Percentiles rank a stretch among this genome's conserved stretches.
Evolutionary conservation across 1,140 invertebrate genomes (phyloP).

Genomic region (Drosophila repleta): DNA sequence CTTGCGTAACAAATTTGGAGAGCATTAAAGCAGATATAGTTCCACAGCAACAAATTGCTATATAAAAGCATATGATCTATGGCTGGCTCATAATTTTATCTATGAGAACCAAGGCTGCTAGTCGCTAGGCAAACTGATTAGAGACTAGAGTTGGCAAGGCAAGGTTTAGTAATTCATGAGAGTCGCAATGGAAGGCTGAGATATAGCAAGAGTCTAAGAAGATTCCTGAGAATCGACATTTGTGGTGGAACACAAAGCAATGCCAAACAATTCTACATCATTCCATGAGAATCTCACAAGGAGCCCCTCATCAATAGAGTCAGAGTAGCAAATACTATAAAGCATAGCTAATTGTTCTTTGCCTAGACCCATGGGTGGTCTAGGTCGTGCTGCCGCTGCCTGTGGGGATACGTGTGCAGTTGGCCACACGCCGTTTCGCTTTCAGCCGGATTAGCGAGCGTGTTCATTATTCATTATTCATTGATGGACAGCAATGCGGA

Average conservation of each 20-base stretch:
- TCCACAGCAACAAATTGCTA: neutral
- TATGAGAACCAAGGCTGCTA: slow-evolving; percentile 1
- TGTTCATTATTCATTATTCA: slow-evolving; percentile 29
- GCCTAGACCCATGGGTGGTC: neutral
- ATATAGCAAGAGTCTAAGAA: too few species aligned
- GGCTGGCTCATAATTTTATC: neutral
- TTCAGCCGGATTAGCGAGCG: neutral
- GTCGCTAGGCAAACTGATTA: neutral
- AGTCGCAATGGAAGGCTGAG: too few species aligned
- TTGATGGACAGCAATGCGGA: slow-evolving; percentile 67
- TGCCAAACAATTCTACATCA: too few species aligned
- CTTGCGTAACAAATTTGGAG: slow-evolving; percentile 39
- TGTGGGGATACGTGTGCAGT: neutral
- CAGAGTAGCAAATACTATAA: too few species aligned
- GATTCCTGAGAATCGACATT: too few species aligned
- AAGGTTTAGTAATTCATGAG: too few species aligned
- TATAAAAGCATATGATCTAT: neutral
- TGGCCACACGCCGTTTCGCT: neutral
- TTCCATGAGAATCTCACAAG: too few species aligned
- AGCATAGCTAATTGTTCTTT: neutral
- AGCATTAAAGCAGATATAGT: slow-evolving; percentile 19
- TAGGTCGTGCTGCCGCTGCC: neutral
- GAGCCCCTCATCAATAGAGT: too few species aligned
- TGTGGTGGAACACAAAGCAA: too few species aligned
- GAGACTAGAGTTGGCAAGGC: neutral